Percentiles rank a stretch among this genome's conserved stretches.
Evolutionary conservation across 2,113 vertebrate species (phyloP).

Genomic region (Neogobius melanostomus): DNA sequence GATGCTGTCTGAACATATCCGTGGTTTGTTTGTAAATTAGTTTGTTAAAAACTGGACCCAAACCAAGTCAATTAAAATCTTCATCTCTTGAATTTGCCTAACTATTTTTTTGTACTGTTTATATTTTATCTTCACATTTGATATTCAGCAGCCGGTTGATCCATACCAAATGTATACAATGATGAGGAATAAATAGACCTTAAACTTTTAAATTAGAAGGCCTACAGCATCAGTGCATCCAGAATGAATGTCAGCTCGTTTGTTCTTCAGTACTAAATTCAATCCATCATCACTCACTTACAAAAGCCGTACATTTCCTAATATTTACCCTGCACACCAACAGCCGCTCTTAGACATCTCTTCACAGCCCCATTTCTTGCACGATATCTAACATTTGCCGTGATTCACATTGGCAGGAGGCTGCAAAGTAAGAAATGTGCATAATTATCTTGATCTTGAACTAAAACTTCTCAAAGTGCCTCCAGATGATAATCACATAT

Average conservation of each 20-base stretch:
- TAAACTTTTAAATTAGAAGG: neutral
- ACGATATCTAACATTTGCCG: conserved; percentile 1
- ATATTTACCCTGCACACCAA: conserved; percentile 23
- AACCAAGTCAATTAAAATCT: too few relatives aligned
- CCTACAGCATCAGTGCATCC: neutral
- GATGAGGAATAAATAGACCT: neutral
- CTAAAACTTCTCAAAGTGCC: conserved; percentile 1
- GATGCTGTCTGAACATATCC: too few relatives aligned
- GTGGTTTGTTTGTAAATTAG: too few relatives aligned
- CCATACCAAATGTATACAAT: too few relatives aligned
- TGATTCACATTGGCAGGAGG: conserved; percentile 5
- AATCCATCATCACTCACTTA: neutral
- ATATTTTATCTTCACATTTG: too few relatives aligned
- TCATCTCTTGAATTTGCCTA: too few relatives aligned
- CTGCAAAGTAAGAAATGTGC: neutral
- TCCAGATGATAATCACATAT: neutral
- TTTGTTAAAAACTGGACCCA: too few relatives aligned
- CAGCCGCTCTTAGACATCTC: conserved; percentile 15
- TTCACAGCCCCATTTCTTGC: neutral
- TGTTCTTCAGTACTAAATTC: conserved; percentile 3
- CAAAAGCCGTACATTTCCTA: neutral
- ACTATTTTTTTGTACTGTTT: too few relatives aligned
- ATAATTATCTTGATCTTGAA: conserved; percentile 4
- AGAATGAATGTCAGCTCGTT: conserved; percentile 4
- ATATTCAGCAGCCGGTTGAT: neutral